A percentile compares a stretch with the other conserved stretches of the same genome.
Evolutionary conservation across 1,140 invertebrate genomes (phyloP).

Genomic region (Ruditapes philippinarum): DNA sequence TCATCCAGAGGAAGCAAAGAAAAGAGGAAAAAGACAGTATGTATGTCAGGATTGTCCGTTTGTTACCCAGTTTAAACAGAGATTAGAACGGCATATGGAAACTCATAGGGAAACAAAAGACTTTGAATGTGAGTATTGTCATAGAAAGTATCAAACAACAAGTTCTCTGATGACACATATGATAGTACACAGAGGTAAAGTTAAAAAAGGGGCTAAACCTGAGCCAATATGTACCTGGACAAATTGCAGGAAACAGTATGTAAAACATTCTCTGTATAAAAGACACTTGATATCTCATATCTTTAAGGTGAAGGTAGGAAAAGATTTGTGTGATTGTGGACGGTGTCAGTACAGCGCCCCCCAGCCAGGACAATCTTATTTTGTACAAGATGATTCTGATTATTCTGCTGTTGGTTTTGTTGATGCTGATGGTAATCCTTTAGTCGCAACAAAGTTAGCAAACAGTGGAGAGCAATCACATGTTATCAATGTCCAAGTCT

Average conservation of each 20-base stretch:
- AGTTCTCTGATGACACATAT: slow-evolving; percentile 58
- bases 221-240: slow-evolving; percentile 52
- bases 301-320: slow-evolving; percentile 56
- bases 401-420: slow-evolving; percentile 26
- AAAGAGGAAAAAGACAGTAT: neutral
- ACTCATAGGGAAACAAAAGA: slow-evolving; percentile 39
- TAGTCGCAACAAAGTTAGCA: slow-evolving; percentile 12
- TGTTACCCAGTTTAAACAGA: slow-evolving; percentile 16
- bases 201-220: slow-evolving; percentile 40
- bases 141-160: slow-evolving; percentile 48
- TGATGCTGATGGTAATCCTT: slow-evolving; percentile 26
- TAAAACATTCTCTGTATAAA: slow-evolving; percentile 58
- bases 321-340: slow-evolving; percentile 53
- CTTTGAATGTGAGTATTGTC: slow-evolving; percentile 59
- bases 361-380: neutral
- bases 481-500: neutral
- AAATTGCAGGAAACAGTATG: slow-evolving; percentile 46
- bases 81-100: slow-evolving; percentile 52
- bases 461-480: neutral
- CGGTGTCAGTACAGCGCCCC: slow-evolving; percentile 33
- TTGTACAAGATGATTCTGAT: slow-evolving; percentile 2
- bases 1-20: slow-evolving; percentile 27
- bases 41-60: slow-evolving; percentile 41
- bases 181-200: slow-evolving; percentile 49
- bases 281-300: slow-evolving; percentile 51